Evolutionary conservation across 2,888 invertebrate species (phyloP), one percentile per base, ranked within the genome.

Genomic region (Disparrhopalites patrizii): DNA sequence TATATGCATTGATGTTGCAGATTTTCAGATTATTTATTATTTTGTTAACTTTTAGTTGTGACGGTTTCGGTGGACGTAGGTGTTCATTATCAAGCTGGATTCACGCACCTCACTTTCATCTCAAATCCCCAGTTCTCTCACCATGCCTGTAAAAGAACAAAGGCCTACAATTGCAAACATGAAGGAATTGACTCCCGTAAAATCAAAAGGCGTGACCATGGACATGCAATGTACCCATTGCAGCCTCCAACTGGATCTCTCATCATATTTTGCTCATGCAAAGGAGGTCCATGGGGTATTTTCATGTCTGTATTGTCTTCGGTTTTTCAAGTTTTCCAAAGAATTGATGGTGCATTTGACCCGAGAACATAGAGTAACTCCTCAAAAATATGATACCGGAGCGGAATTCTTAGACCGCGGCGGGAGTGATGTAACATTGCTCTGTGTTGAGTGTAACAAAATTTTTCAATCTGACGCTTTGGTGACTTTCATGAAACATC

Each of bases 301-400:
- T 77, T 88, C 91, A 75, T 93, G 92, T 78, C 81, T 92, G 60
- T 90, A 88, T 80, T 92, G 92, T 78, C 82, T 91, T 70, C 89
- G 89, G 57, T 87, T 91, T 84, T 91, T 91, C 81, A 86, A 87
- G 33, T 86, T 86, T 76, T 87, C 90, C 8, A 90, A 90, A 76
- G 88, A 89, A 76, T 80, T 93, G 43, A 87, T 89, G 50, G 82
- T 87, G 74, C 92, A 93, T 81, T 81, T 92, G 70, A 84, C 85
- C 69, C 86, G 86, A 70, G 89, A 89, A 79, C 92, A 93, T 78
- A 87, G 87, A 80, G 84, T 90, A 58, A 85, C 86, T 75, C 88
- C 89, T 76, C 85, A 84, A 70, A 83, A 84, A 70, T 89, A 86
- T 78, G 81, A 84, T 43, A 85, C 83, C 54, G 84, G 85, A 67